Evolutionary conservation across 2,888 invertebrate species (phyloP).

Genomic region (Rhynchonema sp.): DNA sequence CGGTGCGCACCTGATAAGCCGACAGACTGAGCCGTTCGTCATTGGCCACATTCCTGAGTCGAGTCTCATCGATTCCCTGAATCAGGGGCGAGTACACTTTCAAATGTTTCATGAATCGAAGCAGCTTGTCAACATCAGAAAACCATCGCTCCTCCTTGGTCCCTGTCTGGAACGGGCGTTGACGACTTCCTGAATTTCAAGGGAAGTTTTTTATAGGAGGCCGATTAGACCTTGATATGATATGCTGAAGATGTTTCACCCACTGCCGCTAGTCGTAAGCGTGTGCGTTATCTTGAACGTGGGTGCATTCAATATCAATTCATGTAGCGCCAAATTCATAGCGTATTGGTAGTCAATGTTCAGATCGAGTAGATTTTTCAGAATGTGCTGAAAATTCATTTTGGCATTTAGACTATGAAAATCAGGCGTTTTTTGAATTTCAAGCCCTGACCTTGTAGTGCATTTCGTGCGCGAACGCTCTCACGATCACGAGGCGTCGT

Average conservation of each 20-base stretch:
- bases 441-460: background rate
- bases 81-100: slow-evolving; percentile 15
- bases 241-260: no score
- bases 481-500: background rate
- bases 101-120: slow-evolving; percentile 14
- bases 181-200: no score
- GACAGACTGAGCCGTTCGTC: slow-evolving; percentile 19
- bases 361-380: slow-evolving; percentile 9
- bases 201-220: no score
- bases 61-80: background rate
- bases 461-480: slow-evolving; percentile 2
- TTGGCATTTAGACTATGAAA: background rate
- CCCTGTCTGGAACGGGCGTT: background rate
- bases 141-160: background rate
- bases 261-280: no score
- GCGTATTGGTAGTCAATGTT: slow-evolving; percentile 11
- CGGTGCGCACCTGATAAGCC: background rate
- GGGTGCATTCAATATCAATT: slow-evolving; percentile 12
- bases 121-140: slow-evolving; percentile 12
- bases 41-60: slow-evolving; percentile 12
- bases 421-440: background rate
- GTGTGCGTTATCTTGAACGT: no score
- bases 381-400: slow-evolving; percentile 1
- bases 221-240: no score
- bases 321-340: slow-evolving; percentile 18